phyloP scores from a whole-genome alignment of 2,797 vertebrate species.

The Enteromius mattozi region DNA sequence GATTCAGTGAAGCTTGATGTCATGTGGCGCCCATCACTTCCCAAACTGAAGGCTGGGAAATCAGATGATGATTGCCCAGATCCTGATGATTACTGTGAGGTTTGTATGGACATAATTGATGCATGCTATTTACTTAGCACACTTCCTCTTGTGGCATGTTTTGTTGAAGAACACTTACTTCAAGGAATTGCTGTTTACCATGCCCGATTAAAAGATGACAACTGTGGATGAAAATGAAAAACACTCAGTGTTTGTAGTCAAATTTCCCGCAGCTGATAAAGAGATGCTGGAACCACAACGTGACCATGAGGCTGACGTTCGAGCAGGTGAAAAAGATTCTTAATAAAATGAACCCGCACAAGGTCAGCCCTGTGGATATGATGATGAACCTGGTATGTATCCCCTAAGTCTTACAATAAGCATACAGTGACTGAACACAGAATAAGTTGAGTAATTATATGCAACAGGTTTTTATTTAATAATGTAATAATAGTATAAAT shows the following conservation, averaged over 20 bases:
- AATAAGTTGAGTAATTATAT: neutral
- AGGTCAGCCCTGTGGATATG: conserved; percentile 84
- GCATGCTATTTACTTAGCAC: neutral
- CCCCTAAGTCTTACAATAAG: neutral
- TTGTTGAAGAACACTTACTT: neutral
- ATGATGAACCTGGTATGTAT: conserved; percentile 83
- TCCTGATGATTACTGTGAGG: conserved; percentile 78
- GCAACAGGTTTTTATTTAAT: too few species aligned
- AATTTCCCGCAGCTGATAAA: conserved; percentile 74
- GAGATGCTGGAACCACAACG: conserved; percentile 78
- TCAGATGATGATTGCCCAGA: conserved; percentile 76
- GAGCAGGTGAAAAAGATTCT: conserved; percentile 82
- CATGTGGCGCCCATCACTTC: conserved; percentile 76
- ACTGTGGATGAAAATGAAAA: conserved; percentile 10
- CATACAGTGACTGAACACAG: neutral
- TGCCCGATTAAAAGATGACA: neutral
- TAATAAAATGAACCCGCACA: conserved; percentile 82
- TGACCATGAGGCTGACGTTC: conserved; percentile 76
- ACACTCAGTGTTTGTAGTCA: conserved; percentile 3
- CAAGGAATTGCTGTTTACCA: neutral
- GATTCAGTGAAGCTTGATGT: conserved; percentile 73
- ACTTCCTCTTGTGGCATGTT: neutral
- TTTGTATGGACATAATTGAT: conserved; percentile 55
- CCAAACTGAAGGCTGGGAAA: conserved; percentile 76
- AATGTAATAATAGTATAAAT: too few species aligned